Evolutionary conservation across 2,888 invertebrate species (phyloP), one percentile per base, ranked within the genome.

Genomic region (Nomada fucata): DNA sequence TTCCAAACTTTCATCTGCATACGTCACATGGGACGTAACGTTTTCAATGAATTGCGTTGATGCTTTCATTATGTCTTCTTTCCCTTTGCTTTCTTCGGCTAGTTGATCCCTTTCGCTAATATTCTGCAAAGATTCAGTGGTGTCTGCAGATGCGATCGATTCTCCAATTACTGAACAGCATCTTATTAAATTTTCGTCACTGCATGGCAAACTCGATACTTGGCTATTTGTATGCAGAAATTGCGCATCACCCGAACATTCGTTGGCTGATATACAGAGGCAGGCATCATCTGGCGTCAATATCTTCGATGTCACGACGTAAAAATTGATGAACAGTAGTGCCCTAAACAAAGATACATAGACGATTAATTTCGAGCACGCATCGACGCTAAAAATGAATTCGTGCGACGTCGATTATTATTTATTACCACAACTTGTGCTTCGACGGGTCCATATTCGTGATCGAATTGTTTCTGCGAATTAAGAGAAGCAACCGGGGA

Each of bases 401-500:
- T 9, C 4, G n/a, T n/a, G 53, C 26, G 13, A 36, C 29, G 26
- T 9, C 7, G 20, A 57, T 15, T 23, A 57, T 15, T 23, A n/a
- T 42, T 36, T 50, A 18, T 72, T 68, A 72, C 61, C 63, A 71
- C 52, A 77, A n/a, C 11, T 44, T 13, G 15, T 15, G 53, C 47
- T 47, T 26, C 20, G 26, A 29, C 69, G 2, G 23, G 36, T 5
- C 55, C 36, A 11, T 13, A 36, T n/a, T 64, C 76, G 23, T 69
- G 20, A n/a, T 47, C 13, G 4, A 18, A 64, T 64, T 64, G 42
- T 53, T 44, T 64, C 57, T 50, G 13, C 44, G 68, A 53, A 80
- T 76, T 50, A 57, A 50, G 68, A 53, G 72, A 63, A 47, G 15
- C 61, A 9, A 76, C 78, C 42, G 72, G 61, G 67, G 59, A 65